Conservation (phyloP, 2,888 invertebrate species). For the Drosophila rellima region DNA sequence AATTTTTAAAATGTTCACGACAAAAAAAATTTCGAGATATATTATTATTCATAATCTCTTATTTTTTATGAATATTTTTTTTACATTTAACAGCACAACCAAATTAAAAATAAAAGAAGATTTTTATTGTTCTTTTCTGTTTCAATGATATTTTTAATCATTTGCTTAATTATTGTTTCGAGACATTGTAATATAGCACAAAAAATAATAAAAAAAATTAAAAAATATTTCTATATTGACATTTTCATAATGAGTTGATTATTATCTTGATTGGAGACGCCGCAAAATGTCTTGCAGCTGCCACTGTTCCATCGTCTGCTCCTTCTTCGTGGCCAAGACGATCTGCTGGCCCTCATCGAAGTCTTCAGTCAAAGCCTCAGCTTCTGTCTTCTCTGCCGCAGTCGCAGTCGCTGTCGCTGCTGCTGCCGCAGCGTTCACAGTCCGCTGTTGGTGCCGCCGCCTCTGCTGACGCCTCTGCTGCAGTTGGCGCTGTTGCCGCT, state of each 20-base stretch:
- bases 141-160: neutral
- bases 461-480: slow-evolving; percentile 1
- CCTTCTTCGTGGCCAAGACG: neutral
- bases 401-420: neutral
- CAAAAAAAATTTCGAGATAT: no score
- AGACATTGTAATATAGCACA: slow-evolving; percentile 3
- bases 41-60: no score
- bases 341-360: neutral
- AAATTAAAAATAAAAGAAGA: no score
- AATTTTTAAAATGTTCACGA: no score
- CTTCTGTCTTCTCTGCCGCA: neutral
- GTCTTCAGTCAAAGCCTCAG: neutral
- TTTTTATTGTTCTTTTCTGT: neutral
- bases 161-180: neutral
- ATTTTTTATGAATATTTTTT: neutral
- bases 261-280: neutral
- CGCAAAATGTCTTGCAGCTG: neutral
- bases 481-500: slow-evolving; percentile 2
- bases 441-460: neutral
- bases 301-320: slow-evolving; percentile 23
- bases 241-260: neutral
- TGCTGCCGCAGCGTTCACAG: neutral
- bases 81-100: neutral
- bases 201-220: slow-evolving; percentile 14
- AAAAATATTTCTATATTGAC: neutral